Evolutionary conservation across 2,113 vertebrate genomes (phyloP).

Genomic region (Chlamydotis undulata): DNA sequence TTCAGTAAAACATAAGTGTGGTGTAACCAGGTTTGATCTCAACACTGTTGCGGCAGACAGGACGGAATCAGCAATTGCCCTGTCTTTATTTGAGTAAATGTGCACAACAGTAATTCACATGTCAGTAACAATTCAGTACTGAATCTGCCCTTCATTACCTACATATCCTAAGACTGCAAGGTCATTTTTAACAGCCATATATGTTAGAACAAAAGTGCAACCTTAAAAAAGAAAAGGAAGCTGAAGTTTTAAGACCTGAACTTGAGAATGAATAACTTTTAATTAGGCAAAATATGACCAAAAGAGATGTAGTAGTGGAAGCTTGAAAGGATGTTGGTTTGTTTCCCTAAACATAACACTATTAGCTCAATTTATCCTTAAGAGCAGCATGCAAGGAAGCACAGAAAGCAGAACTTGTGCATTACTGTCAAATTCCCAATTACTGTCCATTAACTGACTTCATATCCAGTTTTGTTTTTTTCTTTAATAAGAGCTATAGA

Average conservation of each 20-base stretch:
- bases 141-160: not conserved
- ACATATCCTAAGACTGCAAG: not conserved
- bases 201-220: not conserved
- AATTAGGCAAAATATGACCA: not conserved
- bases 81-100: not conserved
- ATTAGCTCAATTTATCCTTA: not conserved
- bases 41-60: rapidly evolving
- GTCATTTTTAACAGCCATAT: not conserved
- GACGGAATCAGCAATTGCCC: not conserved
- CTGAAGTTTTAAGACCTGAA: not conserved
- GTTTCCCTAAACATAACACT: not conserved
- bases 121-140: not conserved
- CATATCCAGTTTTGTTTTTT: not conserved
- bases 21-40: not conserved
- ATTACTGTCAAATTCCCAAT: not conserved
- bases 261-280: not conserved
- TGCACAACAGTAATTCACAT: no score
- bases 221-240: not conserved
- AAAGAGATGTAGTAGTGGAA: not conserved
- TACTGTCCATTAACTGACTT: not conserved
- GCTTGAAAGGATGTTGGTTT: not conserved
- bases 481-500: not conserved
- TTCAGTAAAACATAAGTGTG: not conserved
- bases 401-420: not conserved
- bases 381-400: not conserved